Evolutionary conservation across 2,113 vertebrate genomes (phyloP), one percentile per base, ranked within the genome.

Genomic region (Percopsis transmontana): DNA sequence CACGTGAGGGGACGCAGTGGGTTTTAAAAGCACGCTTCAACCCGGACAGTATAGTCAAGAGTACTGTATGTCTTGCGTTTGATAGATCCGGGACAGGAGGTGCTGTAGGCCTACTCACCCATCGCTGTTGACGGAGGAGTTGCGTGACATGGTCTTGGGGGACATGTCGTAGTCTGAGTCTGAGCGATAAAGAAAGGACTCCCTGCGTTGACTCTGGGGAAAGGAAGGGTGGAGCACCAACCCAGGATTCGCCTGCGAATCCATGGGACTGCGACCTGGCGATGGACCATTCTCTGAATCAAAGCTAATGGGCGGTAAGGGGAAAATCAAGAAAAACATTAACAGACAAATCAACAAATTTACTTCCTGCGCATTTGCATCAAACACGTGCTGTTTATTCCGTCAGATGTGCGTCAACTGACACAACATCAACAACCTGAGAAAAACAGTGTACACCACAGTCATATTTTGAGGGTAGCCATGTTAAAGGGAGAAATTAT

Each of bases 91-190:
- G 20, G 58, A 18, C 2, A 33, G 44, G 41, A 40, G 55, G 10
- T 48, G 3, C 6, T 33, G 27, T 33, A 33, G 27, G 27, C 8
- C 1, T 76, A 82, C 94, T 95, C 86, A 97, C 96, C 92, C 93
- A 83, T 97, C 95, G 66, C 96, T 97, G 92, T 95, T 93, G 87
- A 97, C 73, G 13, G 96, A 97, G 39, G 95, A 97, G 87, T 96
- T 97, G 66, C 94, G 93, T 52, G 96, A 97, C 94, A 97, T 94
- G 80, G 93, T 95, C 88, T 96, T 97, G 76, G 96, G 96, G 5
- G 96, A 97, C 68, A 94, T 94, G 89, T 97, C 95, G 1, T 95
- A 97, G 92, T 97, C 96, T 0, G 95, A 97, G 91, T 97, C 96
- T 0, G 96, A 97, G 62, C 96, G 94, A 82, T 97, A 97, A 55